Conservation (phyloP, 1,140 invertebrate genomes). For the Camponotus floridanus region DNA sequence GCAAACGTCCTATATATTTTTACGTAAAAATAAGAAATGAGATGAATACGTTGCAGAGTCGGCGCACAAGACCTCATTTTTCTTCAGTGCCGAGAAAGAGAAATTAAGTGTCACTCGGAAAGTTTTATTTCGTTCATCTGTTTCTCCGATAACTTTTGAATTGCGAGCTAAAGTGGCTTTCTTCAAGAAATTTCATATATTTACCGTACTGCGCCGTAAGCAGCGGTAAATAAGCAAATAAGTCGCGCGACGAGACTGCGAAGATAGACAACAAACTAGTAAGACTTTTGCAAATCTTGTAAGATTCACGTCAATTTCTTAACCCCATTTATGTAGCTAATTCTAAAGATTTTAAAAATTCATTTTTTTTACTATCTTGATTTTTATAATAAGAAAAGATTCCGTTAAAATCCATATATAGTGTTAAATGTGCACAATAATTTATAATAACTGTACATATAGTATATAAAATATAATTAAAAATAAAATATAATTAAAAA, state of each 20-base stretch:
- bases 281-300: constrained; percentile 51
- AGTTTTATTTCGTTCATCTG: constrained; percentile 64
- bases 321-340: constrained; percentile 17
- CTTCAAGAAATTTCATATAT: constrained; percentile 58
- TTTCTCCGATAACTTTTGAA: constrained; percentile 63
- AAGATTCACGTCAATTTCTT: not conserved
- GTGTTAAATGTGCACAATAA: not conserved
- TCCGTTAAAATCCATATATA: not conserved
- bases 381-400: not conserved
- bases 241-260: not conserved
- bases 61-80: constrained; percentile 55
- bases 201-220: constrained; percentile 28
- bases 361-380: not conserved
- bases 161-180: constrained; percentile 61
- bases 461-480: not conserved
- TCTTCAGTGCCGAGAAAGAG: constrained; percentile 57
- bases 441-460: not conserved
- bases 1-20: constrained; percentile 8
- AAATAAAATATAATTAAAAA: not conserved
- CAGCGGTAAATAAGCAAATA: constrained; percentile 59
- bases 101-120: constrained; percentile 63
- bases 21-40: constrained; percentile 21
- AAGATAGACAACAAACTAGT: constrained; percentile 38
- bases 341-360: constrained; percentile 33
- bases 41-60: constrained; percentile 43